Conservation (phyloP, 2,113 vertebrate genomes). For the Triplophysa dalaica region DNA sequence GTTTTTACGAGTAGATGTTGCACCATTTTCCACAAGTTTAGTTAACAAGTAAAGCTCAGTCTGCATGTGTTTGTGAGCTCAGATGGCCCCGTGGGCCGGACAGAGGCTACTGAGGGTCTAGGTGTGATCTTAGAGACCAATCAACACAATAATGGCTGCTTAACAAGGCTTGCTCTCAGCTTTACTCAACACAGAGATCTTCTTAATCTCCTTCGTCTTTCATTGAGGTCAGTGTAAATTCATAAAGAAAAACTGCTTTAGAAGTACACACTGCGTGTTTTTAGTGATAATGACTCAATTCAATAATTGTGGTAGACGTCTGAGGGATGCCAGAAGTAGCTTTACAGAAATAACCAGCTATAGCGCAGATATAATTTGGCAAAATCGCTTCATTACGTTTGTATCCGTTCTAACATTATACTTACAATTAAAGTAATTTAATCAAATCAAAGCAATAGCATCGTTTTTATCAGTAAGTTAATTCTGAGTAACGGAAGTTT, state of each 20-base stretch:
- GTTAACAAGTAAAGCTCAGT: constrained; percentile 41
- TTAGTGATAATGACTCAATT: constrained; percentile 15
- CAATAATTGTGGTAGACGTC: constrained; percentile 18
- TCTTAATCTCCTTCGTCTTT: constrained; percentile 8
- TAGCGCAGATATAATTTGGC: background rate
- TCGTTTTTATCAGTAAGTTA: background rate
- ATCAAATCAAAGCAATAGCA: background rate
- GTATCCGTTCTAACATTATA: background rate
- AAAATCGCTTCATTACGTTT: background rate
- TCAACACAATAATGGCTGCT: constrained; percentile 30
- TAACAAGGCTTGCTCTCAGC: constrained; percentile 24
- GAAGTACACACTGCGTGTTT: background rate
- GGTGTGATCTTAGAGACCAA: constrained; percentile 37
- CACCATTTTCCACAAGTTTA: constrained; percentile 52
- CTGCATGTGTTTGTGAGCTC: background rate
- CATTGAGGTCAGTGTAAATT: constrained; percentile 5
- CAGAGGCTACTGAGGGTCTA: constrained; percentile 22
- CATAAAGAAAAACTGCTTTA: constrained; percentile 1
- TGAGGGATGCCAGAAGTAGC: background rate
- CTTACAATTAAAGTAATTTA: background rate
- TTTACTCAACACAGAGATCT: constrained; percentile 32
- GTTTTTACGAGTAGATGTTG: constrained; percentile 34
- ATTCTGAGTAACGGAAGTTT: background rate
- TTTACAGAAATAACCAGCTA: background rate
- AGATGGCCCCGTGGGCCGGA: background rate